Conservation (phyloP, 2,797 vertebrate species). For the Nyctalus aviator region DNA sequence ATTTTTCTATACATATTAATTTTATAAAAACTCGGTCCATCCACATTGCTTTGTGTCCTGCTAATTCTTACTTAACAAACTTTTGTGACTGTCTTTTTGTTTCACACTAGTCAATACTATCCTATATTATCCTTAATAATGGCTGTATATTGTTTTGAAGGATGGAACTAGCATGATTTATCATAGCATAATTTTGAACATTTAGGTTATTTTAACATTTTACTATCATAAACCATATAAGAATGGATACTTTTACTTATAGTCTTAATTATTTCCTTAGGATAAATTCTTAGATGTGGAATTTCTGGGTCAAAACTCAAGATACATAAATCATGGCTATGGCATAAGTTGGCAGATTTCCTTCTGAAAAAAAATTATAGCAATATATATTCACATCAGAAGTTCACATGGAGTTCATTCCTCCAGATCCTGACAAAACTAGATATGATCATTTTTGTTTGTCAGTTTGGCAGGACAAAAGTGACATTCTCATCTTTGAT, state of each 20-base stretch:
- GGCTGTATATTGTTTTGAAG: background rate
- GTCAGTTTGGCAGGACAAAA: background rate
- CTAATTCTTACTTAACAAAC: background rate
- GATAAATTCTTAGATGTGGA: constrained; percentile 22
- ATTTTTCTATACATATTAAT: constrained; percentile 25
- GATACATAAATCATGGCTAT: constrained; percentile 34
- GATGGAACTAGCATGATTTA: background rate
- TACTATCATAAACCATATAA: background rate
- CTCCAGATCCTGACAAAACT: background rate
- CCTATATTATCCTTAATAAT: constrained; percentile 37
- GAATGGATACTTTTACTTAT: constrained; percentile 30
- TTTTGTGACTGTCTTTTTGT: constrained; percentile 1
- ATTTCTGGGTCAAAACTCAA: constrained; percentile 60
- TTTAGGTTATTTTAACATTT: constrained; percentile 53
- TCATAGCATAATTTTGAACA: background rate
- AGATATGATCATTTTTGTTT: background rate
- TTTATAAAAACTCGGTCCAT: constrained; percentile 2
- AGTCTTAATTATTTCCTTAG: constrained; percentile 48
- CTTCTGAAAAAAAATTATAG: background rate
- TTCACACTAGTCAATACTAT: constrained; percentile 9
- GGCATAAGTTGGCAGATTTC: constrained; percentile 4
- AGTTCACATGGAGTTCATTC: background rate
- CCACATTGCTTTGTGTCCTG: background rate
- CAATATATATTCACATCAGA: background rate
- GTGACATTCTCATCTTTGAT: background rate